Evolutionary conservation across 2,888 invertebrate genomes (phyloP).

Genomic region (Athetis lepigone): DNA sequence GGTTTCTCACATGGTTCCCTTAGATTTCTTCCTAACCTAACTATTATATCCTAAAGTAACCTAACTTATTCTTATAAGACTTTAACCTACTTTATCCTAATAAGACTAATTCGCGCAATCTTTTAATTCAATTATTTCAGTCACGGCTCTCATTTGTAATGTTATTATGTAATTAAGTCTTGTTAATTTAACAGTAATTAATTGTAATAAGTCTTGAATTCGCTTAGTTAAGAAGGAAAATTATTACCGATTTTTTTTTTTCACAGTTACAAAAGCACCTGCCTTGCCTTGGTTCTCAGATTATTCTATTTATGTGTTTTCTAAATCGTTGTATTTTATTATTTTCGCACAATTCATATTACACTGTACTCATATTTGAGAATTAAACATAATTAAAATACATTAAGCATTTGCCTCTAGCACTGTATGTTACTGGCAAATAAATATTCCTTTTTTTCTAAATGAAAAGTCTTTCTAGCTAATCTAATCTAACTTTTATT

Average conservation of each 20-base stretch:
- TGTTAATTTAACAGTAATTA: constrained; percentile 45
- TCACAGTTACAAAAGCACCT: constrained; percentile 30
- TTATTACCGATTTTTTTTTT: constrained; percentile 3
- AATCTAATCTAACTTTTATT: background rate
- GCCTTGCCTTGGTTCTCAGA: background rate
- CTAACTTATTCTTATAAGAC: constrained; percentile 29
- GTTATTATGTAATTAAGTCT: constrained; percentile 58
- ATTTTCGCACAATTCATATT: too few relatives aligned
- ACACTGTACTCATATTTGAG: too few relatives aligned
- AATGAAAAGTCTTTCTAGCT: too few relatives aligned
- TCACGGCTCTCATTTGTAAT: constrained; percentile 60
- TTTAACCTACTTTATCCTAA: constrained; percentile 41
- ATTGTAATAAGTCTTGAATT: constrained; percentile 51
- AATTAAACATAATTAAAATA: background rate
- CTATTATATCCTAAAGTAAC: constrained; percentile 40
- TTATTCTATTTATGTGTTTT: background rate
- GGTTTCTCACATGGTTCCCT: constrained; percentile 95
- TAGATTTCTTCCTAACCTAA: constrained; percentile 69
- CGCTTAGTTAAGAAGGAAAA: constrained; percentile 33
- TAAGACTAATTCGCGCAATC: constrained; percentile 35
- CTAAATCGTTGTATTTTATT: too few relatives aligned
- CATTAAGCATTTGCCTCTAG: too few relatives aligned
- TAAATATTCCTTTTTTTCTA: too few relatives aligned
- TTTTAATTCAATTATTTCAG: constrained; percentile 55
- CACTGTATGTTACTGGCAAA: too few relatives aligned